A percentile compares a stretch with the other conserved stretches of the same genome.
Evolutionary conservation across 2,797 vertebrate genomes (phyloP).

Genomic region (Muscicapa comitata): DNA sequence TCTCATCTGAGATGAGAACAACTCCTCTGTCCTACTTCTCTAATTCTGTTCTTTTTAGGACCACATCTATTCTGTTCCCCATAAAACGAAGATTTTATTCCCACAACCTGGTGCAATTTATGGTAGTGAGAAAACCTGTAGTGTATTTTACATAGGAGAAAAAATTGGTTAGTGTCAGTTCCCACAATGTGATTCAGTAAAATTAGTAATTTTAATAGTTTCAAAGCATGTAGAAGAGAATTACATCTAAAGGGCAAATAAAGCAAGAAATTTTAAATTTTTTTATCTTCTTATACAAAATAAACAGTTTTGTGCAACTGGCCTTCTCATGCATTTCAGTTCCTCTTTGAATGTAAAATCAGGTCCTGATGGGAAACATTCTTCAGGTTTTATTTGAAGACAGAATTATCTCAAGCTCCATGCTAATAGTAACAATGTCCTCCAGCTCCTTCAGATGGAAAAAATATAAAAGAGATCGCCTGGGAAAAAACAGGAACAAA

Average conservation of each 20-base stretch:
- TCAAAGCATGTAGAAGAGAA: not conserved
- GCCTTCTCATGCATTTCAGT: not conserved
- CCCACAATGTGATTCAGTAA: not conserved
- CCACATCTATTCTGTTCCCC: not conserved
- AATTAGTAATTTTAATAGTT: not conserved
- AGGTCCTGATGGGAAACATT: not conserved
- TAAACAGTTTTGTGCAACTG: not conserved
- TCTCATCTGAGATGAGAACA: not conserved
- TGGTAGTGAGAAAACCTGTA: not conserved
- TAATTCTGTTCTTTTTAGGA: not conserved
- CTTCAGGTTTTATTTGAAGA: not conserved
- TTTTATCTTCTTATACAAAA: not conserved
- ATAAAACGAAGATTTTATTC: not conserved
- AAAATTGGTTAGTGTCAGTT: not conserved
- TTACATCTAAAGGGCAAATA: not conserved
- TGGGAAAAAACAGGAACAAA: not conserved
- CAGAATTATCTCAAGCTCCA: not conserved
- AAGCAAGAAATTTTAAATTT: not conserved
- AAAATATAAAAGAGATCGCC: not conserved
- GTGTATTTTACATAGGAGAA: not conserved
- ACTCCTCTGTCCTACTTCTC: not conserved
- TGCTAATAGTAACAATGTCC: not conserved
- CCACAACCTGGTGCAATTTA: not conserved
- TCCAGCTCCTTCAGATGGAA: not conserved
- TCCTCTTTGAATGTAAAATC: not conserved